Percentiles rank a stretch among this genome's conserved stretches.
These are phyloP conservation scores for Orchesella flavescens DNA, from an alignment of 2,888 invertebrate species.

Conservation along the genomic window DNA sequence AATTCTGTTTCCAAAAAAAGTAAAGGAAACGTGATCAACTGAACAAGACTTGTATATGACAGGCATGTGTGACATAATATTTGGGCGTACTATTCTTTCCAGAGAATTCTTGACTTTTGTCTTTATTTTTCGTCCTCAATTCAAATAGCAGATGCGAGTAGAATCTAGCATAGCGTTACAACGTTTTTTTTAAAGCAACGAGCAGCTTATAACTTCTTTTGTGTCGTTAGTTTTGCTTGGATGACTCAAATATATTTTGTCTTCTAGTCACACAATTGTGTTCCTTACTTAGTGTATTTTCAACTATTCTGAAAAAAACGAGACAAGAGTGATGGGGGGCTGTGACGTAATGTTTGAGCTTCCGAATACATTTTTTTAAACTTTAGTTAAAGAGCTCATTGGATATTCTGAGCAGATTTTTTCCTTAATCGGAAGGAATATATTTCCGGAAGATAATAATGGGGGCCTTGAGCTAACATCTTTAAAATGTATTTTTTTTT, in stretches of 20 bases:
- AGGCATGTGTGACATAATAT: too few relatives aligned
- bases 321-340: not conserved
- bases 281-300: not conserved
- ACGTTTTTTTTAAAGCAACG: too few relatives aligned
- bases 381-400: slow-evolving; percentile 42
- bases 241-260: slow-evolving; percentile 14
- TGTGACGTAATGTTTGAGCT: slow-evolving; percentile 13
- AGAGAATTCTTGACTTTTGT: too few relatives aligned
- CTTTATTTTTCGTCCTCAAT: too few relatives aligned
- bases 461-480: slow-evolving; percentile 37
- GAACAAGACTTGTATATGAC: too few relatives aligned
- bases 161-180: too few relatives aligned
- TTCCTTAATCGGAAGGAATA: slow-evolving; percentile 2
- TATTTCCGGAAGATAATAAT: slow-evolving; percentile 17
- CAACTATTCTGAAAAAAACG: not conserved
- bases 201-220: too few relatives aligned
- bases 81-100: too few relatives aligned
- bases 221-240: not conserved
- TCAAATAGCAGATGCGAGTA: too few relatives aligned
- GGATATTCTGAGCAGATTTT: slow-evolving; percentile 46
- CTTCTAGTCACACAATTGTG: slow-evolving; percentile 28
- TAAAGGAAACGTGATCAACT: too few relatives aligned
- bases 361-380: not conserved
- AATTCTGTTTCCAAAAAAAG: too few relatives aligned
- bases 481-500: slow-evolving; percentile 2